Base-by-base conservation (phyloP, 2,888 invertebrate species). In the Allophyes oxyacanthae region DNA sequence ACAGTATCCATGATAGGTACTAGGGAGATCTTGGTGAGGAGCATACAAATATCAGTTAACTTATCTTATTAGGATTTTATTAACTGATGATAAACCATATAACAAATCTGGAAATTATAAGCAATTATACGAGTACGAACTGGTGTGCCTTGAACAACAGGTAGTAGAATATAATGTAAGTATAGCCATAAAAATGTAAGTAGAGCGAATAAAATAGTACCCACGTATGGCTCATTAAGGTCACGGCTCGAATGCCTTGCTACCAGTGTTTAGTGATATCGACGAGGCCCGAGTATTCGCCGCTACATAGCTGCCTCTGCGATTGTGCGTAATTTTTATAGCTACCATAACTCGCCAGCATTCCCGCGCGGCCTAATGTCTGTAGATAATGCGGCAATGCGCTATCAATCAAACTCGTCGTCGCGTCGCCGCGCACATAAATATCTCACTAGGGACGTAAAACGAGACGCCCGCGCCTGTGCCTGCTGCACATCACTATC, bases 401-500 rank as follows among this genome's bases (percentile, higher is more conserved):
- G 68, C 65, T 68, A 75, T 79, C 76, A 63, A 77, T 81, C 77
- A 75, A 73, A 55, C 68, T 58, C 46, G 54, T 54, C 58, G 70
- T 26, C 61, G 62, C 58, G 70, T 26, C 61, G 62, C 53, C 37
- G 55, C 38, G 53, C 52, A 56, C 68, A 65, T 72, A 60, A 57
- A 67, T 55, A 60, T 51, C 56, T 41, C 51, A 25, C 42, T 10
- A 1, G 33, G 49, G 53, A 51, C 60, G 64, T 42, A 62, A 61
- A 20, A 28, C 61, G 72, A 43, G 11, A 56, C 45, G 54, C 43
- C 48, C 46, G 9, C 40, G 40, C 33, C 33, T 15, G 33, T 8
- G 25, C 49, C 33, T 25, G 41, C 56, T 13, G 38, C 46, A 0
- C 45, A 7, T 0, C 48, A 48, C 54, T 75, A 70, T 78, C 76